Evolutionary conservation across 2,797 vertebrate species (phyloP), one percentile per base, ranked within the genome.

Genomic region (Somateria mollissima): DNA sequence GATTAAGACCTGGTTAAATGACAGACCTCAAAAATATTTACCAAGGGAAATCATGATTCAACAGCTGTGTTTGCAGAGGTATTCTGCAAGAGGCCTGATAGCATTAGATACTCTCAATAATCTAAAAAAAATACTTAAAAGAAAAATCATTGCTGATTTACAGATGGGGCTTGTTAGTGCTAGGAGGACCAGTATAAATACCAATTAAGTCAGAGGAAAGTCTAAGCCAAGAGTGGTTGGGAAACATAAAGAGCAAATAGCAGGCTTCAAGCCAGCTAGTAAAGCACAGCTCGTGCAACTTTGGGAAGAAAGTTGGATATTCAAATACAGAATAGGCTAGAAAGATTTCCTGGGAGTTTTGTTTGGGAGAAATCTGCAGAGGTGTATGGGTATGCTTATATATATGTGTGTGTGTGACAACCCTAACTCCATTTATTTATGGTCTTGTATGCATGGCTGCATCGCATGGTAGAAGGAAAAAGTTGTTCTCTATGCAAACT

Each of bases 231-330:
- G 93, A 94, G 74, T 61, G 57, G 84, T 82, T 96, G 88, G 88
- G 94, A 95, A 94, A 95, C 94, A 82, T 89, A 95, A 96, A 93
- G 90, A 95, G 90, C 81, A 97, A 96, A 96, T 82, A 95, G 93
- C 85, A 89, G 93, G 84, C 93, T 95, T 90, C 60, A 74, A 74
- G 92, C 93, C 96, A 95, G 61, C 81, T 87, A 92, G 22, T 83
- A 93, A 95, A 95, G 86, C 71, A 90, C 80, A 91, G 75, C 78
- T 71, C 87, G 87, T 93, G 65, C 72, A 85, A 69, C 84, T 95
- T 87, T 8, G 24, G 49, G 57, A 87, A 34, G 81, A 95, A 94
- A 96, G 94, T 76, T 84, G 60, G 86, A 45, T 86, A 90, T 95
- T 95, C 53, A 95, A 79, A 64, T 57, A 32, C 32, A 87, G 64